A percentile compares a stretch with the other conserved stretches of the same genome.
These are phyloP conservation scores for Brachypterus glaber DNA, from an alignment of 2,888 invertebrate species.

Conservation along the genomic window DNA sequence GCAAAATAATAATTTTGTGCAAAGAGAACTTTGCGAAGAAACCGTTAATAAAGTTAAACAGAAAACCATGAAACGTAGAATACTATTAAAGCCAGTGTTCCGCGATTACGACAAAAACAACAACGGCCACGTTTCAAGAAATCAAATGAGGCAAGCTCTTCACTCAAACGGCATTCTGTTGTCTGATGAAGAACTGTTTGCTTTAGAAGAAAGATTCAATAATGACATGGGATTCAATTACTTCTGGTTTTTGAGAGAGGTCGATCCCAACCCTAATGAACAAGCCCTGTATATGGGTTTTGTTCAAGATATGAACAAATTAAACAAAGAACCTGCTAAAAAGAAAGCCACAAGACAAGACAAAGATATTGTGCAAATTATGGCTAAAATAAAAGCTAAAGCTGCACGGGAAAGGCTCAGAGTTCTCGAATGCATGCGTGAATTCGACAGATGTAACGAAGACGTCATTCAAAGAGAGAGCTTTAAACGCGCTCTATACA, in stretches of 20 bases:
- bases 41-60: slow-evolving; percentile 54
- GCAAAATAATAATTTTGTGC: slow-evolving; percentile 31
- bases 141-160: slow-evolving; percentile 62
- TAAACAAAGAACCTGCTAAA: slow-evolving; percentile 34
- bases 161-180: slow-evolving; percentile 57
- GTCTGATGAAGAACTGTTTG: slow-evolving; percentile 54
- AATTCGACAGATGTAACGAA: slow-evolving; percentile 56
- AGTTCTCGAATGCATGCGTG: slow-evolving; percentile 55
- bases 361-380: slow-evolving; percentile 57
- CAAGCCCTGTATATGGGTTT: slow-evolving; percentile 38
- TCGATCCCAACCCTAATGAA: slow-evolving; percentile 41
- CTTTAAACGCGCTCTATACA: slow-evolving; percentile 61
- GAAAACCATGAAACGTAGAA: slow-evolving; percentile 50
- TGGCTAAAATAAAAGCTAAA: slow-evolving; percentile 67
- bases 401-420: slow-evolving; percentile 58
- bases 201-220: slow-evolving; percentile 60
- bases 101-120: slow-evolving; percentile 59
- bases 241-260: slow-evolving; percentile 57
- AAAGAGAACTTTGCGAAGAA: slow-evolving; percentile 44
- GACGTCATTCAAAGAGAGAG: slow-evolving; percentile 54
- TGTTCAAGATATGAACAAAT: slow-evolving; percentile 34
- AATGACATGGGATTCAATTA: slow-evolving; percentile 72
- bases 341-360: slow-evolving; percentile 40
- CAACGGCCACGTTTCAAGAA: slow-evolving; percentile 61
- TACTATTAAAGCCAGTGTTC: slow-evolving; percentile 59